Conservation (phyloP, 2,888 invertebrate genomes). For the Leistus spinibarbis region DNA sequence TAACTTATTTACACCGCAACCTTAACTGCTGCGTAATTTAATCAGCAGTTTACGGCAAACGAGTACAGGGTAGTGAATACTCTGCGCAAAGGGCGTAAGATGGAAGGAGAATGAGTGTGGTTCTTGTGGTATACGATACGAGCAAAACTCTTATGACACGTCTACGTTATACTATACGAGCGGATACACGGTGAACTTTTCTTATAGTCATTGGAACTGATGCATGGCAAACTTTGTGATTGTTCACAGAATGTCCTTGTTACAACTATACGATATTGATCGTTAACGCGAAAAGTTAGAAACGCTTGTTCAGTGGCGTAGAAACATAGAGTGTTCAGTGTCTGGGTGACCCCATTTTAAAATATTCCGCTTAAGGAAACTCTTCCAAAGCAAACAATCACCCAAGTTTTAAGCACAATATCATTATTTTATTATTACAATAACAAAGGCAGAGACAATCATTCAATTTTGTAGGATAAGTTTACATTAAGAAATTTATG, state of each 20-base stretch:
- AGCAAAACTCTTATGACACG: conserved; percentile 6
- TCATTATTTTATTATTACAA: too few species aligned
- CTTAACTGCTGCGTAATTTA: conserved; percentile 35
- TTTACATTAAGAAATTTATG: too few species aligned
- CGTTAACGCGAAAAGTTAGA: conserved; percentile 33
- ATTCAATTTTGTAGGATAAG: too few species aligned
- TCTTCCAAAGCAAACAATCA: neutral
- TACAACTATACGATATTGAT: conserved; percentile 26
- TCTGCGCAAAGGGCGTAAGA: neutral
- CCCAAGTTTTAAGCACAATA: neutral
- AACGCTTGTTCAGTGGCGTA: neutral
- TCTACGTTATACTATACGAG: neutral
- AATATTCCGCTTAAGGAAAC: neutral
- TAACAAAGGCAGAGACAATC: too few species aligned
- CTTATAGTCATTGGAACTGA: conserved; percentile 23
- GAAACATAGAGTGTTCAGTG: neutral
- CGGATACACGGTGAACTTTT: conserved; percentile 19
- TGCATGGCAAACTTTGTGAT: conserved; percentile 33
- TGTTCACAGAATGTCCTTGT: conserved; percentile 33
- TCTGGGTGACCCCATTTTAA: neutral
- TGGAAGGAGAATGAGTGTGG: neutral
- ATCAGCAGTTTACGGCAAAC: conserved; percentile 23
- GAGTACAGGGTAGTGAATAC: neutral
- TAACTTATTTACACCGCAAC: conserved; percentile 31
- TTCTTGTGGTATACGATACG: neutral